Percentiles rank a stretch among this genome's conserved stretches.
Evolutionary conservation across 2,797 vertebrate species (phyloP).

Genomic region (Sebastiscus tertius): DNA sequence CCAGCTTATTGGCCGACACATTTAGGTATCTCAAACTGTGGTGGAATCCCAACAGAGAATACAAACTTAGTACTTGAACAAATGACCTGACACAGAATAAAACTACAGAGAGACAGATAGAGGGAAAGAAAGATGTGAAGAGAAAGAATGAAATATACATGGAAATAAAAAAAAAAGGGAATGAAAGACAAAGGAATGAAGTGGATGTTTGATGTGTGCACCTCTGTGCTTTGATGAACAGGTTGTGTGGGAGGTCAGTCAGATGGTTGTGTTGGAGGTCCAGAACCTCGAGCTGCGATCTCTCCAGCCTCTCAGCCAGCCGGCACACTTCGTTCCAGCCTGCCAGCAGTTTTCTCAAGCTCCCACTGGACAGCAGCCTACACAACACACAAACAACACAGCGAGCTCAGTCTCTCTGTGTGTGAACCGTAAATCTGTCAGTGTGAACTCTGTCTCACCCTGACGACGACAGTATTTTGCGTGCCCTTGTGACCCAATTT

Average conservation of each 20-base stretch:
- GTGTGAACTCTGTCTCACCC: constrained; percentile 1
- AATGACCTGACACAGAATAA: neutral
- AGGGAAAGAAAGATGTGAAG: too few relatives aligned
- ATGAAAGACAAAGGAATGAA: neutral
- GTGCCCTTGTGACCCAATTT: too few relatives aligned
- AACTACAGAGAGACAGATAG: neutral
- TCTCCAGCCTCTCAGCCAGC: constrained; percentile 89
- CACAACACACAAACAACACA: constrained; percentile 36
- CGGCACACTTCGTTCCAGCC: constrained; percentile 89
- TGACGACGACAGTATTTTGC: neutral
- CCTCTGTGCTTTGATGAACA: constrained; percentile 94
- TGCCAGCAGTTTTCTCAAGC: constrained; percentile 90
- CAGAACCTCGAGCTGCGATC: constrained; percentile 90
- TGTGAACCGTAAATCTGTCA: constrained; percentile 3
- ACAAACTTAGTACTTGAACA: neutral
- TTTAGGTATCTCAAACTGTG: constrained; percentile 92
- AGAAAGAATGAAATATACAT: neutral
- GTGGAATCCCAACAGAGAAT: constrained; percentile 19
- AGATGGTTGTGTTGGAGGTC: constrained; percentile 96
- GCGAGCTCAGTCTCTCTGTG: neutral
- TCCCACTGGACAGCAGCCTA: constrained; percentile 90
- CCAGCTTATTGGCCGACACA: constrained; percentile 94
- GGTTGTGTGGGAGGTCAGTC: constrained; percentile 89
- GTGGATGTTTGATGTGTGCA: constrained; percentile 47
- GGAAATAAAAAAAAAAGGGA: neutral